Evolutionary conservation across 2,797 vertebrate species (phyloP), one percentile per base, ranked within the genome.

Genomic region (Gymnopithys bicolor): DNA sequence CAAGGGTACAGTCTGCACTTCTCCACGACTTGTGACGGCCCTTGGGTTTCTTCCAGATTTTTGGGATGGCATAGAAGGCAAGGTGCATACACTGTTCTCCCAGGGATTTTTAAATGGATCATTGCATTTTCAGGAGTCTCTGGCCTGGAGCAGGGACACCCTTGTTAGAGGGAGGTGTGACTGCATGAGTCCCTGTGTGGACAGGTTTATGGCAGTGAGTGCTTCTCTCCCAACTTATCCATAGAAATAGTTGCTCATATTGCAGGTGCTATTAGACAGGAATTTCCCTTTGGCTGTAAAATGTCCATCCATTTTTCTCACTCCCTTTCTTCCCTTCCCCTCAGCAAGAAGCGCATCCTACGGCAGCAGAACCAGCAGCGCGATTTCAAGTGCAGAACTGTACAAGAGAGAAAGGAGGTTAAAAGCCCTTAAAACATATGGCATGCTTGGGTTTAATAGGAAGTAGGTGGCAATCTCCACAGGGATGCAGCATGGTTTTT

Each of bases 341-440:
- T 37, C 59, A 37, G 88, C 67, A 39, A 90, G 91, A 89, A 69
- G 60, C 90, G 43, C 58, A 41, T 87, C 80, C 70, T 9, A 46
- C 4, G 6, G 66, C 60, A 82, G 88, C 84, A 89, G 89, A 89
- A 28, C 37, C 86, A 35, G 73, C 89, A 59, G 73, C 1, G 0
- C 0, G 0, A 10, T 49, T 71, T 45, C 39, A n/a, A 28, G 62
- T 25, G 6, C 68, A 48, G 62, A 88, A 11, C 55, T 9, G 59
- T 25, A 10, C 22, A 9, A 49, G 91, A 70, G 28, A 84, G 63
- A 91, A 95, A 96, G 87, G 67, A 95, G 89, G 92, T 93, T 93
- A 94, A 96, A 96, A 95, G 63, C 95, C 93, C 83, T 91, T 84
- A 90, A 96, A 97, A 89, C 95, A 90, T 95, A 95, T 77, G 90